Base-by-base conservation (phyloP, 2,113 vertebrate species). In the Tautogolabrus adspersus region DNA sequence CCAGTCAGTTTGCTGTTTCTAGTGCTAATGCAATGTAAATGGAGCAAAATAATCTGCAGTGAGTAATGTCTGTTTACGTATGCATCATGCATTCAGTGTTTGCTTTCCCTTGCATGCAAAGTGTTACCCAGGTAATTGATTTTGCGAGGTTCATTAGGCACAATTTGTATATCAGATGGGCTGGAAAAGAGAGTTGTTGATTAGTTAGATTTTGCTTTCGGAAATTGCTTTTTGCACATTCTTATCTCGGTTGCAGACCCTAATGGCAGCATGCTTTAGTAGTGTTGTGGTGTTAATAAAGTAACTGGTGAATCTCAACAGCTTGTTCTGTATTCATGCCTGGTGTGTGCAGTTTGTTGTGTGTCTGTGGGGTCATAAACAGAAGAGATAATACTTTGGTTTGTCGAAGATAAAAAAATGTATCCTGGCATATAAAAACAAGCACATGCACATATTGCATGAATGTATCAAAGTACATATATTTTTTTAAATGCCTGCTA, bases 141-240 rank as follows among this genome's bases (percentile, higher is more conserved):
- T 94, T 92, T 92, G 86, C 81, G 89, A 61, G 87, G 84, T 93
- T 94, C 93, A 93, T 94, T 93, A 93, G 85, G 90, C 84, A 85
- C 89, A 92, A 94, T 94, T 94, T 93, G 91, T 93, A 90, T 92
- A 91, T 92, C 90, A 91, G 91, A 93, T 91, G 92, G 90, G 92
- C 87, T 91, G 89, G 88, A 93, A 94, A 93, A 91, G 82, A 94
- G 93, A 91, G 90, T 87, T 91, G 87, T 93, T 93, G 89, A 93
- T 94, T 90, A 91, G 88, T 90, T 88, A 85, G 88, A 88, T 90
- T 87, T 92, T 92, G 84, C 86, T 90, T 92, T 90, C 65, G 71
- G 87, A 91, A 92, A 91, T 87, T 82, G 77, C 82, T 82, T 91
- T 85, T 86, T 84, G 75, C 62, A 77, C 78, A 72, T 86, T 77